These are phyloP conservation scores for Margaritifera margaritifera DNA, from an alignment of 2,888 invertebrate species.

Conservation along the genomic window DNA sequence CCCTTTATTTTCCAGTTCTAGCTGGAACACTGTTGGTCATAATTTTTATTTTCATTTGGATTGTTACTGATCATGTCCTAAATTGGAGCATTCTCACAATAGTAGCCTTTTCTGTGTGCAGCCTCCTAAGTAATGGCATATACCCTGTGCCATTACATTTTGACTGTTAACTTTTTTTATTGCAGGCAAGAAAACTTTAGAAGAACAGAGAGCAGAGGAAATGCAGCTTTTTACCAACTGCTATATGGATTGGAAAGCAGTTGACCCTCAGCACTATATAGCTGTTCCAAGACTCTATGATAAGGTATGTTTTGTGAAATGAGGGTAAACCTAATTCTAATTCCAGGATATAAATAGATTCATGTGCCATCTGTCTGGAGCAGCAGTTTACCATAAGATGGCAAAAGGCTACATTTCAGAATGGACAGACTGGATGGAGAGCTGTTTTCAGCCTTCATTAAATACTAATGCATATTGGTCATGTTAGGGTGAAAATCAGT, in stretches of 20 bases:
- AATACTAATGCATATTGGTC: too few relatives aligned
- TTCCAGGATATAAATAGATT: background rate
- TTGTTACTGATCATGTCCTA: background rate
- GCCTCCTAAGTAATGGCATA: background rate
- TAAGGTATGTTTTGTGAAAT: slow-evolving; percentile 56
- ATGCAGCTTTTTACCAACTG: slow-evolving; percentile 59
- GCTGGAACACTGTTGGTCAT: too few relatives aligned
- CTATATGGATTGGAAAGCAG: slow-evolving; percentile 67
- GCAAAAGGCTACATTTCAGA: too few relatives aligned
- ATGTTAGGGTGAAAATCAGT: too few relatives aligned
- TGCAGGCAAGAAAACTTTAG: slow-evolving; percentile 42
- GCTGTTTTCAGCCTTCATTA: too few relatives aligned
- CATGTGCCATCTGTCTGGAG: background rate
- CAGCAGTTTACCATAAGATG: too few relatives aligned
- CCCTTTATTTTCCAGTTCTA: too few relatives aligned
- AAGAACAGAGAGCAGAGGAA: slow-evolving; percentile 60
- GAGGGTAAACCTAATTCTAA: background rate
- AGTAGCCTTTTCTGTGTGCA: too few relatives aligned
- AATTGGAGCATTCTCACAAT: background rate
- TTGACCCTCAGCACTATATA: slow-evolving; percentile 46
- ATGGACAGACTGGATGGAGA: too few relatives aligned
- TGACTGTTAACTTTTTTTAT: slow-evolving; percentile 1
- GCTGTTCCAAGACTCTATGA: slow-evolving; percentile 69
- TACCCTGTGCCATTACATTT: too few relatives aligned
- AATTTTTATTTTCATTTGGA: too few relatives aligned